Evolutionary conservation across 2,113 vertebrate genomes (phyloP), one percentile per base, ranked within the genome.

Genomic region (Daubentonia madagascariensis): DNA sequence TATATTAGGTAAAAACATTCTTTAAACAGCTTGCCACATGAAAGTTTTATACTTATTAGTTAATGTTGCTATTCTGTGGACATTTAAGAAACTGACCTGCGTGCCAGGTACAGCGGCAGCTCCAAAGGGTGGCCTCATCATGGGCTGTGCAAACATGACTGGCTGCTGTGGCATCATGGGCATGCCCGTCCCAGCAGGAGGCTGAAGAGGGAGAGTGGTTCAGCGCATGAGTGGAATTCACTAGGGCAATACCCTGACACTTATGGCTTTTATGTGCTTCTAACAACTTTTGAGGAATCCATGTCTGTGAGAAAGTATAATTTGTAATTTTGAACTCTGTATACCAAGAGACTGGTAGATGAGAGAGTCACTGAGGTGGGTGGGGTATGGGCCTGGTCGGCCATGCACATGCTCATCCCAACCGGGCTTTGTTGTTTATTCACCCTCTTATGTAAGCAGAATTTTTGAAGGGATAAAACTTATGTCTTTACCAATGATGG

Each of bases 101-200:
- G 99, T 99, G 97, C 99, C 99, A 12, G 99, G 98, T 96, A 98
- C 99, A 97, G 99, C 84, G 22, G 99, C 98, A 43, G 99, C 99
- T 98, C 99, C 99, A 43, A 99, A 99, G 1, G 99, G 98, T 57
- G 99, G 99, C 98, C 99, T 99, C 99, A 99, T 99, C 99, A 99
- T 99, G 28, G 99, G 99, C 98, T 99, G 99, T n/a, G 99, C 99
- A 11, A 99, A 99, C 99, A 99, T 99, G 98, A 99, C 99, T 0
- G 99, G 98, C 97, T 99, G 99, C 97, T 99, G 99, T 70, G 99
- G 99, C 99, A 99, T 99, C 99, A 99, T 99, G 95, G 99, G 99
- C 97, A 99, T 99, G 54, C 99, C 99, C 16, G 99, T 97, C 25
- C 99, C 99, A 79, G 99, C 98, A 43, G 99, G 98, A 93, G 99